phyloP scores from a whole-genome alignment of 2,888 invertebrate genomes.

The Pheosia tremula region DNA sequence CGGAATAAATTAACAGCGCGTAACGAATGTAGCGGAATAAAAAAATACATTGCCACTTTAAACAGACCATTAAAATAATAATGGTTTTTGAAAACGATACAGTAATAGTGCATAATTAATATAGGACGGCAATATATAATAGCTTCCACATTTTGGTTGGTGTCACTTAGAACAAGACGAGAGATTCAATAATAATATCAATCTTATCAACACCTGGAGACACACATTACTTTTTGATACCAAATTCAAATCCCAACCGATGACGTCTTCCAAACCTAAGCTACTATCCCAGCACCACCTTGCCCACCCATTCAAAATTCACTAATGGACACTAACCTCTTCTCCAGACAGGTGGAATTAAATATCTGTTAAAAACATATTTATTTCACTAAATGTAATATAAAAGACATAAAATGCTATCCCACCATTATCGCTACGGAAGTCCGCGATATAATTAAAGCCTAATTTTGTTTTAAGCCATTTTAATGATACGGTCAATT shows the following conservation, averaged over 20 bases:
- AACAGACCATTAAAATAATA: background rate
- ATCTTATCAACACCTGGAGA: no score
- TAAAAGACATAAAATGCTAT: background rate
- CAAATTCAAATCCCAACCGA: no score
- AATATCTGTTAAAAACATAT: background rate
- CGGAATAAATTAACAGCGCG: constrained; percentile 43
- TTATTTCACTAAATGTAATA: background rate
- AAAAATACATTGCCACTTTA: background rate
- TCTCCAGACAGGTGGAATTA: no score
- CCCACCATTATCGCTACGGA: background rate
- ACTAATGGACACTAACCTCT: no score
- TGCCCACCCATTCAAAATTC: no score
- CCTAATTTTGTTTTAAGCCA: constrained; percentile 26
- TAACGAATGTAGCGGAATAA: constrained; percentile 23
- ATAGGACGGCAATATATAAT: no score
- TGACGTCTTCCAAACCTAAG: no score
- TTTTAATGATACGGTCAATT: constrained; percentile 25
- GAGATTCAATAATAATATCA: no score
- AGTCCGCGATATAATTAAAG: constrained; percentile 37
- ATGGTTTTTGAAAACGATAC: constrained; percentile 1
- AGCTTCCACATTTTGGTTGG: no score
- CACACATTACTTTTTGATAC: no score
- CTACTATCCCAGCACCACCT: no score
- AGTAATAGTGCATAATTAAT: background rate
- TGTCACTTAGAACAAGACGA: no score